Base-by-base conservation (phyloP, 2,797 vertebrate species). In the Merluccius polli region DNA sequence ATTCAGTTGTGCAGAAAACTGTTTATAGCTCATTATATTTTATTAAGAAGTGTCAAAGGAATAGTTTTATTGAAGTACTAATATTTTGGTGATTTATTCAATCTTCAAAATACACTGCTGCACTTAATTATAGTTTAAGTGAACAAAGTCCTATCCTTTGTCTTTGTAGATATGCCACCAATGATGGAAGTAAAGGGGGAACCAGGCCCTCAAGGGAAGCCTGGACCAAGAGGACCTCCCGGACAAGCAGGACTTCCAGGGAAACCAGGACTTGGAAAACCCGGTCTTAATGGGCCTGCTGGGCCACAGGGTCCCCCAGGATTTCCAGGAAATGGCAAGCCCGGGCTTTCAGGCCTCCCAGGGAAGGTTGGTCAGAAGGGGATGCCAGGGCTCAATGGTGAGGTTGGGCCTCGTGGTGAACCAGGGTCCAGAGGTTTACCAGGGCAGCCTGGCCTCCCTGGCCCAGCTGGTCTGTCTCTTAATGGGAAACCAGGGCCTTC, bases 141-240 rank as follows among this genome's bases (percentile, higher is more conserved):
- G 59, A 65, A 12, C 59, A 27, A 65, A 12, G 21, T 70, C 21
- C 21, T 4, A 75, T 10, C 36, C 72, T 86, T 84, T 89, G 79
- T 93, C 79, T 93, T 89, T 86, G 74, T 83, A 99, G 98, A 98
- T 89, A 94, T 97, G 94, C 97, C 95, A 18, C 96, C 96, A 0
- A 85, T 97, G 90, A 94, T 95, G 90, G 95, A 97, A 78, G 93
- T 98, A 79, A 99, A 98, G 92, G 98, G 98, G 69, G 97, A 98
- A 86, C 96, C 96, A 5, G 98, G 98, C 12, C 96, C 95, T 0
- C 95, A 95, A 83, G 98, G 98, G 36, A 98, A 98, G 82, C 97
- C 97, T 0, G 98, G 98, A 77, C 96, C 94, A 0, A 96, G 96
- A 33, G 98, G 98, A 21, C 96, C 96, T 18, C 79, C 95, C 18